Percentiles rank a stretch among this genome's conserved stretches.
Evolutionary conservation across 2,888 invertebrate genomes (phyloP).

Genomic region (Caradrina clavipalpis): DNA sequence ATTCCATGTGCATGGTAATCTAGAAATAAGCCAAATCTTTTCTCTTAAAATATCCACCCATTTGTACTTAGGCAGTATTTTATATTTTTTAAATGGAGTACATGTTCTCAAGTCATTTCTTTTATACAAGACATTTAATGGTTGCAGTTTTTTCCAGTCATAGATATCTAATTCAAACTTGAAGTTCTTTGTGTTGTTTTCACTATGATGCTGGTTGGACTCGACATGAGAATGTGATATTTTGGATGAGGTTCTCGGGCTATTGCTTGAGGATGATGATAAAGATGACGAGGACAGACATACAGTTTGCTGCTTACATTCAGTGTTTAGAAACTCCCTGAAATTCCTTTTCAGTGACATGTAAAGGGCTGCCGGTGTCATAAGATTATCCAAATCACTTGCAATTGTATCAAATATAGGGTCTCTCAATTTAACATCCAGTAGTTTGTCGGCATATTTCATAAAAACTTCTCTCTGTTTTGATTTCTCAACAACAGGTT

Average conservation of each 20-base stretch:
- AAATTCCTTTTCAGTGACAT: constrained; percentile 2
- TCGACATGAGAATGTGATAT: constrained; percentile 2
- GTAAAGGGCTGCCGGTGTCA: constrained; percentile 2
- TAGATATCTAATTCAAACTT: constrained; percentile 3
- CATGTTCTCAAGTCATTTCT: constrained; percentile 5
- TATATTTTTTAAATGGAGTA: constrained; percentile 2
- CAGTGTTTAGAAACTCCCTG: constrained; percentile 2
- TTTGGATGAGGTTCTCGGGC: constrained; percentile 2
- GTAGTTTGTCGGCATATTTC: not conserved
- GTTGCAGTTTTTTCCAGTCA: constrained; percentile 9
- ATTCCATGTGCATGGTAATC: constrained; percentile 9
- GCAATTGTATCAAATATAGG: constrained; percentile 2
- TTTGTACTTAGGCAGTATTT: constrained; percentile 6
- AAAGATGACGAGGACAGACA: constrained; percentile 2
- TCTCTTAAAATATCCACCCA: constrained; percentile 8
- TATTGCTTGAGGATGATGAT: constrained; percentile 2
- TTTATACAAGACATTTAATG: not conserved
- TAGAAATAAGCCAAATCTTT: constrained; percentile 5
- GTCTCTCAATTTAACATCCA: constrained; percentile 2
- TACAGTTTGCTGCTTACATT: constrained; percentile 1
- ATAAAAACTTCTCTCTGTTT: not conserved
- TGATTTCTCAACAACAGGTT: constrained; percentile 1
- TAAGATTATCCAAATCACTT: constrained; percentile 2
- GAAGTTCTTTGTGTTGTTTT: constrained; percentile 1
- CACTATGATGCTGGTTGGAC: constrained; percentile 2